phyloP scores from a whole-genome alignment of 2,888 invertebrate genomes.

The Drosophila anomelani region DNA sequence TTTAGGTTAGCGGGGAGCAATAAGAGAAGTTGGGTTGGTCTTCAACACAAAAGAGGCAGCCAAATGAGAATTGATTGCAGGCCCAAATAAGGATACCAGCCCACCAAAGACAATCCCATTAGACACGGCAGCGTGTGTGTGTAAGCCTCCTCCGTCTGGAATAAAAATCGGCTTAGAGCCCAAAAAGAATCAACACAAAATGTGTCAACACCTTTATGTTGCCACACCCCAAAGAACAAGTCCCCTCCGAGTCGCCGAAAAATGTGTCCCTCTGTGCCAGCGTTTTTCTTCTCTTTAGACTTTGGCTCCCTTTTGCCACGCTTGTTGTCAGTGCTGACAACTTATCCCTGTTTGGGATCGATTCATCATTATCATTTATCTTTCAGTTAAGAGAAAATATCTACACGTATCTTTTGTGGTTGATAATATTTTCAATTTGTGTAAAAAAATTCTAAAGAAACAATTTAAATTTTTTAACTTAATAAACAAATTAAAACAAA shows the following conservation, averaged over 20 bases:
- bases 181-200: constrained; percentile 63
- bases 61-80: constrained; percentile 73
- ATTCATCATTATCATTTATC: background rate
- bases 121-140: constrained; percentile 15
- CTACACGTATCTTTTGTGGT: background rate
- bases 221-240: constrained; percentile 50
- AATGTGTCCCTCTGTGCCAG: constrained; percentile 19
- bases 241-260: constrained; percentile 20
- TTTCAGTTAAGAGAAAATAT: constrained; percentile 1
- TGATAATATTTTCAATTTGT: background rate
- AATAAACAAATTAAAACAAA: background rate
- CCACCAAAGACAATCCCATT: constrained; percentile 48
- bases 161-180: constrained; percentile 61
- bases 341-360: constrained; percentile 3
- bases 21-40: background rate
- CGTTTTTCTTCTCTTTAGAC: constrained; percentile 22
- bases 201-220: constrained; percentile 72
- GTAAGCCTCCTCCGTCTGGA: constrained; percentile 22
- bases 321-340: constrained; percentile 22
- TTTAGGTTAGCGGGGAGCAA: constrained; percentile 29
- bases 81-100: constrained; percentile 42
- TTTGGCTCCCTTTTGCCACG: background rate
- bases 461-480: too few species aligned
- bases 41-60: constrained; percentile 46
- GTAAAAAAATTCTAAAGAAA: background rate